These are phyloP conservation scores for Saxidomus purpurata DNA, from an alignment of 1,140 invertebrate genomes.

Conservation along the genomic window DNA sequence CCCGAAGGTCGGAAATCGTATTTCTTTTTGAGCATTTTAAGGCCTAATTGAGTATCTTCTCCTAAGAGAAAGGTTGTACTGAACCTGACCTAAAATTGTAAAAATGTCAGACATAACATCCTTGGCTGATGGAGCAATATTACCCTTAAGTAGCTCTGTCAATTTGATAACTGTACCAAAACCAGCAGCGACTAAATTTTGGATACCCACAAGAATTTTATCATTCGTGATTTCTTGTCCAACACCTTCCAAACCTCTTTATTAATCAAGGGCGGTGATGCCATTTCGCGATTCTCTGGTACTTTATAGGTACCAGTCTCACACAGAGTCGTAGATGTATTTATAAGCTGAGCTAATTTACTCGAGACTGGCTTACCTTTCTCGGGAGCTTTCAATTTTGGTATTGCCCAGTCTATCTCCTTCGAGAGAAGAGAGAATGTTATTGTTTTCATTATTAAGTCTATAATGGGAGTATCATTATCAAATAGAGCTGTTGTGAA, in stretches of 20 bases:
- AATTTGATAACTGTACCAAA: constrained; percentile 23
- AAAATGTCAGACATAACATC: not conserved
- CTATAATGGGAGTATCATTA: too few relatives aligned
- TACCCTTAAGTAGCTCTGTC: not conserved
- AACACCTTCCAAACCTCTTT: too few relatives aligned
- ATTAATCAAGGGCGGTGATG: too few relatives aligned
- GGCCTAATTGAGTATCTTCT: not conserved
- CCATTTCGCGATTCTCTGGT: constrained; percentile 22
- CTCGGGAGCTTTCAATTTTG: constrained; percentile 24
- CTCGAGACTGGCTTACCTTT: not conserved
- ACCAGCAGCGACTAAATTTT: constrained; percentile 42
- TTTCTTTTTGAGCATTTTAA: constrained; percentile 14
- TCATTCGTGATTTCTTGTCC: constrained; percentile 2
- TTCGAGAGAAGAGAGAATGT: not conserved
- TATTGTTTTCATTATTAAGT: not conserved
- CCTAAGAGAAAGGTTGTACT: too few relatives aligned
- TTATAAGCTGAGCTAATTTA: not conserved
- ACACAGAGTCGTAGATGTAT: not conserved
- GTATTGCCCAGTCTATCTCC: not conserved
- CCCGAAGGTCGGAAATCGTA: too few relatives aligned
- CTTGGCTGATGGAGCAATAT: not conserved
- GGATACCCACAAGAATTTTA: constrained; percentile 34
- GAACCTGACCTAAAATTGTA: too few relatives aligned
- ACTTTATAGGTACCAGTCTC: constrained; percentile 16
- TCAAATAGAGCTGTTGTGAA: too few relatives aligned